Conservation (phyloP, 2,888 invertebrate species). For the Melanostoma scalare region DNA sequence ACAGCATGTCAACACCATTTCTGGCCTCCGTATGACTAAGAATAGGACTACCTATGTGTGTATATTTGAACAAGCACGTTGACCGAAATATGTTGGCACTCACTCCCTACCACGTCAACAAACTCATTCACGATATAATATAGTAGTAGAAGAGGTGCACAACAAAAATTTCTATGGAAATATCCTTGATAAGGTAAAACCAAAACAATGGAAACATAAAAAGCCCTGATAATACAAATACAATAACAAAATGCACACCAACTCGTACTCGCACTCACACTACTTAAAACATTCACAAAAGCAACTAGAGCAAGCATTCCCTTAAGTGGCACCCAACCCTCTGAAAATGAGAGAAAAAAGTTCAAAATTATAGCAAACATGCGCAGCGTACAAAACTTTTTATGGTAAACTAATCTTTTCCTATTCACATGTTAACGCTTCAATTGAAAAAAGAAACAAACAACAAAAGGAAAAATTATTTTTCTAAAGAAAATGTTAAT, state of each 20-base stretch:
- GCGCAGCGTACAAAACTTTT: constrained; percentile 54
- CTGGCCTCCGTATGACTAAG: constrained; percentile 16
- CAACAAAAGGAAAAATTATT: constrained; percentile 19
- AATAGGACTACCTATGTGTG: neutral
- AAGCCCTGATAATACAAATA: constrained; percentile 12
- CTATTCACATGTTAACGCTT: constrained; percentile 45
- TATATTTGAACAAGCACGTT: constrained; percentile 39
- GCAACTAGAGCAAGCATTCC: neutral
- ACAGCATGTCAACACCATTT: constrained; percentile 60
- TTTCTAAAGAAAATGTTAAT: constrained; percentile 1
- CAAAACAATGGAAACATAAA: constrained; percentile 47
- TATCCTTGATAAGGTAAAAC: constrained; percentile 64
- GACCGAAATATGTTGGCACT: constrained; percentile 51
- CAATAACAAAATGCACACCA: neutral
- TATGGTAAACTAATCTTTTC: constrained; percentile 49
- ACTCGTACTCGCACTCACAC: neutral
- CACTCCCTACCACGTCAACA: constrained; percentile 36
- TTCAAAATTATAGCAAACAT: constrained; percentile 57
- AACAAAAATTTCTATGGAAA: constrained; percentile 70
- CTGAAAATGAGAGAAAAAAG: neutral
- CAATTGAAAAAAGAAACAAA: constrained; percentile 49
- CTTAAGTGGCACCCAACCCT: constrained; percentile 36
- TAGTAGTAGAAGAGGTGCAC: neutral
- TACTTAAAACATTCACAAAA: constrained; percentile 43
- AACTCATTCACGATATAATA: constrained; percentile 12